Evolutionary conservation across 2,797 vertebrate genomes (phyloP).

Genomic region (Setipinna tenuifilis): DNA sequence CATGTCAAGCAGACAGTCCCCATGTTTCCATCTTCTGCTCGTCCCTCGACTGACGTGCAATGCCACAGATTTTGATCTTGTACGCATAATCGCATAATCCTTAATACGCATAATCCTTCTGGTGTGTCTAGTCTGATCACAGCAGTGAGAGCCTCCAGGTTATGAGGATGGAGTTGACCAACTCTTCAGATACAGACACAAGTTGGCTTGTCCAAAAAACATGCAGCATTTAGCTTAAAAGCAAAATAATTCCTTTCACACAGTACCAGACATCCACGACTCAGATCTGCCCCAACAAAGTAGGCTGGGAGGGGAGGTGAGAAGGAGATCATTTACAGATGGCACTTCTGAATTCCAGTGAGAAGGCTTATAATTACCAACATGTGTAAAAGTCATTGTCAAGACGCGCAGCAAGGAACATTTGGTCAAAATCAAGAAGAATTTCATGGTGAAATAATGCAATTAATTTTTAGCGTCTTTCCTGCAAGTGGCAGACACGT

Average conservation of each 20-base stretch:
- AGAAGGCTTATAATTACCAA: background rate
- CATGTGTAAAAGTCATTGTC: background rate
- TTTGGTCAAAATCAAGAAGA: too few relatives aligned
- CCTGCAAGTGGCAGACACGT: background rate
- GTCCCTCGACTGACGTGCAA: background rate
- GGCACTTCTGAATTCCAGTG: background rate
- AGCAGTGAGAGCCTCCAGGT: background rate
- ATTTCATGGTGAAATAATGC: background rate
- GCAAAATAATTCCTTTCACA: too few relatives aligned
- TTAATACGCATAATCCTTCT: background rate
- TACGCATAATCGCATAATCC: too few relatives aligned
- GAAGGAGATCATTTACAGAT: background rate
- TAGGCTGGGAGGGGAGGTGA: background rate
- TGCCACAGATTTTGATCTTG: background rate
- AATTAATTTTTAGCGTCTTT: background rate
- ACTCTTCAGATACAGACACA: background rate
- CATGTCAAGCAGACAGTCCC: background rate
- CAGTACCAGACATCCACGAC: too few relatives aligned
- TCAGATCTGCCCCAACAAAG: background rate
- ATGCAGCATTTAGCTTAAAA: too few relatives aligned
- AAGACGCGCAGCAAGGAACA: too few relatives aligned
- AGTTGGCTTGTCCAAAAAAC: too few relatives aligned
- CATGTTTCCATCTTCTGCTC: background rate
- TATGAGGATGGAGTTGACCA: background rate
- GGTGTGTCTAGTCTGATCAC: background rate